Base-by-base conservation (phyloP, 2,113 vertebrate genomes). In the Nycticebus coucang region DNA sequence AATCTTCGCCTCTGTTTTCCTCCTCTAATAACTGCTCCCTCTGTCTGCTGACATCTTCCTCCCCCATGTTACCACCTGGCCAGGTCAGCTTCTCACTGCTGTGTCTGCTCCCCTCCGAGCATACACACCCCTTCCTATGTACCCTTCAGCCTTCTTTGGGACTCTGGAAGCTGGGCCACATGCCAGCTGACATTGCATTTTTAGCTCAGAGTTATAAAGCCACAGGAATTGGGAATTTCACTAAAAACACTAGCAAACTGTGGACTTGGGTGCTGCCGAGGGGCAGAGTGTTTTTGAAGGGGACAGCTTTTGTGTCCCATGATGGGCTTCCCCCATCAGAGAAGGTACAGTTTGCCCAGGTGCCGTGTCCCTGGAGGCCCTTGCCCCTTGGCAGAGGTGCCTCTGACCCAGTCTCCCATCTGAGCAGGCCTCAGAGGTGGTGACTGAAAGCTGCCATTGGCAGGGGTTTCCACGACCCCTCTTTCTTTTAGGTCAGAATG, bases 211-310 rank as follows among this genome's bases (percentile, higher is more conserved):
- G 57, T 87, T 71, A 53, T n/a, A 37, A 92, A 97, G 85, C 88
- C 87, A 59, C 80, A 78, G 89, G 84, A 95, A 82, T 22, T 86
- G 96, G 93, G 94, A 85, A 92, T 96, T 89, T 81, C 81, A 78
- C 59, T 55, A 24, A 85, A 94, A 82, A 17, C 92, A 37, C 12
- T 30, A 59, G 69, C 30, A 21, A 79, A 79, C 15, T 64, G 13
- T 89, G 68, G 53, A 4, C 59, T 75, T 79, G 72, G 57, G 59
- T 78, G 62, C 74, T 33, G 66, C 57, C 2, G 59, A 7, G 71
- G 53, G 26, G 85, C 71, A 45, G 62, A 66, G 35, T 41, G 35
- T 75, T 68, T 77, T 64, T 4, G 69, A 85, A 87, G 57, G 8
- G 50, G 95, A n/a, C 69, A 30, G 59, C 14, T 75, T 50, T 62